phyloP scores from a whole-genome alignment of 2,888 invertebrate species.

The Caenorhabditis afra region DNA sequence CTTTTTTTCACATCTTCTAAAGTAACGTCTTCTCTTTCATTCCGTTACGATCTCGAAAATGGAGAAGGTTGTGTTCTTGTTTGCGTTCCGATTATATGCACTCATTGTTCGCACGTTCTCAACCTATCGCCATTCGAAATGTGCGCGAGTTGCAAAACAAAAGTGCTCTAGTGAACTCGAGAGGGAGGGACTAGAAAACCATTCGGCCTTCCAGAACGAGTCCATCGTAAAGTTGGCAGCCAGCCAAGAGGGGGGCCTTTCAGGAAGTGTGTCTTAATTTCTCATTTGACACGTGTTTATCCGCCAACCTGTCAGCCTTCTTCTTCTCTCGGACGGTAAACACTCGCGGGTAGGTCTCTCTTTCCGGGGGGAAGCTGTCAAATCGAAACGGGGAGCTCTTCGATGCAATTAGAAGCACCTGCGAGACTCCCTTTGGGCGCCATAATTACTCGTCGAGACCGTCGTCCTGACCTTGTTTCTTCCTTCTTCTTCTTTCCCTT shows the following conservation, averaged over 20 bases:
- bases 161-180: too few relatives aligned
- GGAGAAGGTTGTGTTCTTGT: slow-evolving; percentile 19
- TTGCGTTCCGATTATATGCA: slow-evolving; percentile 53
- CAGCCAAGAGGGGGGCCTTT: neutral
- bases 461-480: slow-evolving; percentile 26
- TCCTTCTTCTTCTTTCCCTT: neutral
- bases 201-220: too few relatives aligned
- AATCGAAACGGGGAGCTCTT: neutral
- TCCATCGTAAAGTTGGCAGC: too few relatives aligned
- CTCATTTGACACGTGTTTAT: slow-evolving; percentile 15
- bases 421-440: neutral
- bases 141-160: neutral
- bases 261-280: neutral
- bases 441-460: slow-evolving; percentile 33
- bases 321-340: slow-evolving; percentile 8
- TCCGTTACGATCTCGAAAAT: slow-evolving; percentile 13
- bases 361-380: slow-evolving; percentile 8
- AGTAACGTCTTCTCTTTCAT: slow-evolving; percentile 8
- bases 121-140: neutral
- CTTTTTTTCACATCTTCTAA: neutral
- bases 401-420: neutral
- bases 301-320: neutral
- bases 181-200: too few relatives aligned
- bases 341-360: slow-evolving; percentile 7
- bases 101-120: slow-evolving; percentile 50